A percentile compares a stretch with the other conserved stretches of the same genome.
These are phyloP conservation scores for Labeo catla DNA, from an alignment of 2,113 vertebrate species.

Conservation along the genomic window DNA sequence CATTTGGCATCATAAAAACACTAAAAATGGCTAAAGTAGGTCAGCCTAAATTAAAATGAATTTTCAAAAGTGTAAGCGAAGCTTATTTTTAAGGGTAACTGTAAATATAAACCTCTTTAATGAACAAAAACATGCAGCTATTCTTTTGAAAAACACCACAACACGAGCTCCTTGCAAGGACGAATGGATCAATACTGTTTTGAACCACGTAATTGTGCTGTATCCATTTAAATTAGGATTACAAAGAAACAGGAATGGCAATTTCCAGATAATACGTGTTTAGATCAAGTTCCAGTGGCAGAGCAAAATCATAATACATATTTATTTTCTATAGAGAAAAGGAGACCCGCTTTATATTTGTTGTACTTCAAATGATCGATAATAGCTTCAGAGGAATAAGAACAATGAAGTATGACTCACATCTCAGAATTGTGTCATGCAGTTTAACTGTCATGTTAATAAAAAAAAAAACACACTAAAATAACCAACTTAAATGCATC, in stretches of 20 bases:
- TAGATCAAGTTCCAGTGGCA: not conserved
- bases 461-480: not conserved
- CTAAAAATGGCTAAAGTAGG: not conserved
- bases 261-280: constrained; percentile 12
- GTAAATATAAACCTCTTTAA: not conserved
- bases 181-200: constrained; percentile 15
- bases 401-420: constrained; percentile 5
- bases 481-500: not conserved
- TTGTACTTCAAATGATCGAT: not conserved
- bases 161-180: not conserved
- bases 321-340: constrained; percentile 2
- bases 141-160: not conserved
- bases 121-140: not conserved
- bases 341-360: not conserved
- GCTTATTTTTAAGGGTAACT: not conserved
- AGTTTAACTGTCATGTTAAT: not conserved
- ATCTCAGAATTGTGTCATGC: not conserved
- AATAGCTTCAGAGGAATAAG: constrained; percentile 8
- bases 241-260: not conserved
- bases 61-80: not conserved
- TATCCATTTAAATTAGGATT: constrained; percentile 18
- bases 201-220: not conserved
- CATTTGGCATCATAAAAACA: not conserved
- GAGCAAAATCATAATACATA: not conserved
- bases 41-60: not conserved